These are phyloP conservation scores for Ips typographus DNA, from an alignment of 1,140 invertebrate species.

Conservation along the genomic window DNA sequence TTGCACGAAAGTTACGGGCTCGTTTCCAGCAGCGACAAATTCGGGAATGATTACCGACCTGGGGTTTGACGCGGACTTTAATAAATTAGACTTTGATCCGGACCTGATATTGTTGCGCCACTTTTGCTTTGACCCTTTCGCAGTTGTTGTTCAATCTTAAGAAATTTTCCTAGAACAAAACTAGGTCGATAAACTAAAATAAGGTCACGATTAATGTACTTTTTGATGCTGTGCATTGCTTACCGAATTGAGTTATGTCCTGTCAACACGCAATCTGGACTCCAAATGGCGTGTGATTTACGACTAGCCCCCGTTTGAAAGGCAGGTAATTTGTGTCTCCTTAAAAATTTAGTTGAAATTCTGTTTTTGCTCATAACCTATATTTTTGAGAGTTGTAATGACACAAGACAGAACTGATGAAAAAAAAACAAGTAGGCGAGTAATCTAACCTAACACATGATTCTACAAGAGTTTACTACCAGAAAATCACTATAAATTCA, in stretches of 20 bases:
- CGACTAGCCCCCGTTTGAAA: neutral
- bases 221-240: neutral
- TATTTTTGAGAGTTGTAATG: no score
- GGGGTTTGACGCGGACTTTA: neutral
- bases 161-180: no score
- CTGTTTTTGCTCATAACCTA: no score
- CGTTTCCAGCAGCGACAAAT: neutral
- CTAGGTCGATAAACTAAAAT: no score
- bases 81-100: neutral
- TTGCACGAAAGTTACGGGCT: neutral
- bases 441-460: no score
- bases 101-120: neutral
- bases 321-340: neutral
- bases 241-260: neutral
- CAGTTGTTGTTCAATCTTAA: no score
- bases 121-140: no score
- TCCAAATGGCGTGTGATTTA: neutral
- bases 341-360: neutral
- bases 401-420: no score
- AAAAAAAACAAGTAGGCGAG: no score
- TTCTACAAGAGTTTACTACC: no score
- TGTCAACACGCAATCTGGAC: neutral
- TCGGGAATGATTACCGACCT: neutral
- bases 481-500: no score
- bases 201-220: neutral